Percentiles rank a stretch among this genome's conserved stretches.
Conservation (phyloP, 2,113 vertebrate species). For the Natator depressus region DNA sequence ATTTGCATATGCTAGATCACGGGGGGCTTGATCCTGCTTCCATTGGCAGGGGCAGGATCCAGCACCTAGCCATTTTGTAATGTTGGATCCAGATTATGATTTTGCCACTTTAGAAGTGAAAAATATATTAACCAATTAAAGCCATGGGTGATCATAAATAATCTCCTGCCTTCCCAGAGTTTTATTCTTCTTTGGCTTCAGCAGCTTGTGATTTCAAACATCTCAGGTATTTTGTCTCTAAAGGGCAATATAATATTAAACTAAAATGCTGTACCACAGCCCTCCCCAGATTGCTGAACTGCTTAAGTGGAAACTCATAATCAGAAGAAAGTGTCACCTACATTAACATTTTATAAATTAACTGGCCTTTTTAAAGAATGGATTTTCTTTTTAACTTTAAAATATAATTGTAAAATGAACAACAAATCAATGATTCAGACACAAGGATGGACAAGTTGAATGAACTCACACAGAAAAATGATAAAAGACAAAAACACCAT, state of each 20-base stretch:
- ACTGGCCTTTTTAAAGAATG: background rate
- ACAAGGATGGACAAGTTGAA: background rate
- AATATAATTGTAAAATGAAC: background rate
- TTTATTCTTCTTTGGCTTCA: background rate
- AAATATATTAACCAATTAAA: background rate
- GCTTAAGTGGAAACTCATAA: background rate
- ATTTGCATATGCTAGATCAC: background rate
- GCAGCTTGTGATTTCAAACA: background rate
- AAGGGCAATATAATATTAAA: background rate
- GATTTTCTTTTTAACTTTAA: background rate
- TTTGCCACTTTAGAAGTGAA: background rate
- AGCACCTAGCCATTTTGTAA: background rate
- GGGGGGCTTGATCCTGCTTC: no score
- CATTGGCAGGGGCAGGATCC: background rate
- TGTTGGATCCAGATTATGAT: background rate
- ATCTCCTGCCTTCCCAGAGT: background rate
- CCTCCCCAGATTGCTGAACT: background rate
- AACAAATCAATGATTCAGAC: background rate
- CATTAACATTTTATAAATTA: background rate
- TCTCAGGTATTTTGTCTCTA: background rate
- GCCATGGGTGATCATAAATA: background rate
- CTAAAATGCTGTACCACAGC: background rate
- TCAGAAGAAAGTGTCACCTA: background rate
- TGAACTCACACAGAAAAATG: background rate
- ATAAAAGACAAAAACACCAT: background rate